Evolutionary conservation across 2,888 invertebrate species (phyloP), one percentile per base, ranked within the genome.

Genomic region (Xestobium rufovillosum): DNA sequence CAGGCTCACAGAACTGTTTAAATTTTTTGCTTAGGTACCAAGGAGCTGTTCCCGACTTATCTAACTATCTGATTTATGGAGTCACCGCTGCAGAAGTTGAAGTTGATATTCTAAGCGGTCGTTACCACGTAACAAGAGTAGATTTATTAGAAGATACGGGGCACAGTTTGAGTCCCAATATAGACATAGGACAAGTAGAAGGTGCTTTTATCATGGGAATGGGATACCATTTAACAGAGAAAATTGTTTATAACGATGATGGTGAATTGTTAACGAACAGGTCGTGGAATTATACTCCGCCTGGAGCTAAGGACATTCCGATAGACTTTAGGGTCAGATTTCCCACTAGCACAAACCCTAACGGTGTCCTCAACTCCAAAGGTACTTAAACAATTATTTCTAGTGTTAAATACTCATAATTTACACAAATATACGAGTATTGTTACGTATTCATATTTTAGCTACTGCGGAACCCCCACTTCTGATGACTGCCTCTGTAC

Each of bases 251-350:
- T 46, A 66, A 70, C 9, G 40, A 55, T 6, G 77, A 75, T 28
- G 89, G 87, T 1, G 69, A 72, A 47, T 59, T 85, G 3, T 67
- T 82, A 3, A 86, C 86, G 1, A 75, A 80, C 51, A 73, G 84
- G 32, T 87, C 88, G 2, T 90, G 88, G 89, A 82, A 73, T 32
- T 86, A 86, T 52, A 83, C 83, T 51, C 76, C 80, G 2, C 84
- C 85, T 0, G 83, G 83, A 1, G 73, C 76, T 0, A 84, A 83
- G 54, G 86, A 86, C 48, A 83, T 86, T 51, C 85, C 86, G 1
- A 72, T 78, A 11, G 83, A 86, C 59, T 79, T 86, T 48, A 73
- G 83, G 42, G 68, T 86, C 3, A 77, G 77, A 44, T 74, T 87
- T 43, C 66, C 75, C 23, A 74, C 77, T 47, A 79, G 82, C 52